phyloP scores from a whole-genome alignment of 1,140 invertebrate species.

The Philaenus spumarius region DNA sequence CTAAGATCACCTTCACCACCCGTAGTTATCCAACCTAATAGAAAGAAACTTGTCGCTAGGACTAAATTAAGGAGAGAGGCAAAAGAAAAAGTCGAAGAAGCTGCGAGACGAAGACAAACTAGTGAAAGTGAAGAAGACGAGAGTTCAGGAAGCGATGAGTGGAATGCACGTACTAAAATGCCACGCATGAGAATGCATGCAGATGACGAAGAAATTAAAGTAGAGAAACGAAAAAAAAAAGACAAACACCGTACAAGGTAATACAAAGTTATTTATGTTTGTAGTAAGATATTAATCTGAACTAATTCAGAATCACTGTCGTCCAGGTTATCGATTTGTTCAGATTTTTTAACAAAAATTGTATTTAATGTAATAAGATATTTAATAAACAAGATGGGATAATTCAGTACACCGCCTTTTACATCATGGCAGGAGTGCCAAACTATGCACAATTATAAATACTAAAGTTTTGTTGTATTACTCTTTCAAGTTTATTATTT shows the following conservation, averaged over 20 bases:
- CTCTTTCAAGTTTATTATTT: too few species aligned
- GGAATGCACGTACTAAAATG: conserved; percentile 55
- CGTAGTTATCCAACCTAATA: neutral
- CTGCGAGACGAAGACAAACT: neutral
- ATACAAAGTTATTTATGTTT: too few species aligned
- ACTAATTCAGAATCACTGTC: too few species aligned
- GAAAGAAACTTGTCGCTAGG: neutral
- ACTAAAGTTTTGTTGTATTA: too few species aligned
- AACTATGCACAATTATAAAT: too few species aligned
- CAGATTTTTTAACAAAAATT: too few species aligned
- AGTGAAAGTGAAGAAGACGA: neutral
- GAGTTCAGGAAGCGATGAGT: conserved; percentile 25
- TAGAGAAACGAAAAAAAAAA: conserved; percentile 30
- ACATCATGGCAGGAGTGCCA: too few species aligned
- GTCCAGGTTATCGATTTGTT: too few species aligned
- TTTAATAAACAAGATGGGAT: too few species aligned
- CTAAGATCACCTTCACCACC: neutral
- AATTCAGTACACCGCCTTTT: too few species aligned
- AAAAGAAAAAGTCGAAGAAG: conserved; percentile 27
- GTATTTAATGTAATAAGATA: too few species aligned
- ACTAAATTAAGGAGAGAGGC: neutral
- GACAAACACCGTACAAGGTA: neutral
- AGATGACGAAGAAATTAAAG: conserved; percentile 72
- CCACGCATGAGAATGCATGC: conserved; percentile 79
- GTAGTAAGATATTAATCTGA: too few species aligned